Evolutionary conservation across 2,113 vertebrate genomes (phyloP).

Genomic region (Felis chaus): DNA sequence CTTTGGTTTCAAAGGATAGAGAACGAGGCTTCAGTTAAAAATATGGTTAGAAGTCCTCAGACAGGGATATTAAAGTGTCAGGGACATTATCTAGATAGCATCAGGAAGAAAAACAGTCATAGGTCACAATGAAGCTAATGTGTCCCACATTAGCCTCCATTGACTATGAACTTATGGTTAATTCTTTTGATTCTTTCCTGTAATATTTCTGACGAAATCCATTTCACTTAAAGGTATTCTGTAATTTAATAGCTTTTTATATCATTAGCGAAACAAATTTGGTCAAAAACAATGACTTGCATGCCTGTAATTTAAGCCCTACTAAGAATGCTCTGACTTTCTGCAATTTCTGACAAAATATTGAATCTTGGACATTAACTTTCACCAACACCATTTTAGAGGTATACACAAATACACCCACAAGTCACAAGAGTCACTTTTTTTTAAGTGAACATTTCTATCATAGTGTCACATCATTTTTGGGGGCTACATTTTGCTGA

Average conservation of each 20-base stretch:
- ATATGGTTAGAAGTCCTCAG: background rate
- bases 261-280: slow-evolving; percentile 30
- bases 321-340: background rate
- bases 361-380: slow-evolving; percentile 3
- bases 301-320: background rate
- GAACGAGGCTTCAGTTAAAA: slow-evolving; percentile 13
- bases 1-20: background rate
- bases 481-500: slow-evolving; percentile 35
- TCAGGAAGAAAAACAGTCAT: background rate
- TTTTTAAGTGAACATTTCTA: background rate
- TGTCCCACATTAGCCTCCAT: background rate
- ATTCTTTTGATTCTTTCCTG: slow-evolving; percentile 2
- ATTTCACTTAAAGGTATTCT: background rate
- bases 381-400: background rate
- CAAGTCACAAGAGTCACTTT: background rate
- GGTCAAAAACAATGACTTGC: background rate
- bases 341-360: background rate
- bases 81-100: background rate
- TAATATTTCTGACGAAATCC: background rate
- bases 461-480: background rate
- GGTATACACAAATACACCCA: background rate
- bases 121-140: background rate
- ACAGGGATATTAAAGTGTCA: background rate
- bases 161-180: background rate
- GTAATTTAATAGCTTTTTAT: slow-evolving; percentile 23